These are phyloP conservation scores for Solen grandis DNA, from an alignment of 1,140 invertebrate species.

Conservation along the genomic window DNA sequence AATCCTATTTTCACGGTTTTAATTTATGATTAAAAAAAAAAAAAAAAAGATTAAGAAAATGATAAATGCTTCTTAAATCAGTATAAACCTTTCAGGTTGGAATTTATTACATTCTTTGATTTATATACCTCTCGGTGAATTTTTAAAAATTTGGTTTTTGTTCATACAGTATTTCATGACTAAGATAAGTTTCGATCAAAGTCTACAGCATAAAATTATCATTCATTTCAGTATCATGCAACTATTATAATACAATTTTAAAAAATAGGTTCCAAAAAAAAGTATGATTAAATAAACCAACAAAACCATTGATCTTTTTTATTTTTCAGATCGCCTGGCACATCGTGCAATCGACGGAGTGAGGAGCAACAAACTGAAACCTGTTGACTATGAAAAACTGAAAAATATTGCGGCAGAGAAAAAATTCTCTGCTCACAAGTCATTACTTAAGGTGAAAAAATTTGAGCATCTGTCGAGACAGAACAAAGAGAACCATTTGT, in stretches of 20 bases:
- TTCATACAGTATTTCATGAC: background rate
- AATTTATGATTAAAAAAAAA: too few relatives aligned
- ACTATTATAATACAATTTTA: background rate
- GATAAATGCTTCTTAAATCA: too few relatives aligned
- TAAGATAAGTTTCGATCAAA: background rate
- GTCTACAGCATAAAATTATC: background rate
- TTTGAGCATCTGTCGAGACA: slow-evolving; percentile 76
- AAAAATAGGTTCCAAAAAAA: background rate
- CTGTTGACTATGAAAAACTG: slow-evolving; percentile 76
- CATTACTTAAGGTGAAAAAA: slow-evolving; percentile 74
- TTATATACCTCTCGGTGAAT: too few relatives aligned
- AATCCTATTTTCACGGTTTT: too few relatives aligned
- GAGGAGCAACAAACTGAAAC: slow-evolving; percentile 74
- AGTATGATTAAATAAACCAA: background rate
- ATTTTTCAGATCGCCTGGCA: slow-evolving; percentile 68
- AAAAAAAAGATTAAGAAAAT: too few relatives aligned
- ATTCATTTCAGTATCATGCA: background rate
- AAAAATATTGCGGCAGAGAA: slow-evolving; percentile 70
- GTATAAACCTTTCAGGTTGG: too few relatives aligned
- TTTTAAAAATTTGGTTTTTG: background rate
- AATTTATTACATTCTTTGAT: too few relatives aligned
- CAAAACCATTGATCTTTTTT: background rate
- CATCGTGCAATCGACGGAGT: slow-evolving; percentile 72
- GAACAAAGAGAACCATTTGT: slow-evolving; percentile 73
- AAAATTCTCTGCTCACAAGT: slow-evolving; percentile 74